Evolutionary conservation across 1,140 invertebrate genomes (phyloP), one percentile per base, ranked within the genome.

Genomic region (Diuraphis noxia): DNA sequence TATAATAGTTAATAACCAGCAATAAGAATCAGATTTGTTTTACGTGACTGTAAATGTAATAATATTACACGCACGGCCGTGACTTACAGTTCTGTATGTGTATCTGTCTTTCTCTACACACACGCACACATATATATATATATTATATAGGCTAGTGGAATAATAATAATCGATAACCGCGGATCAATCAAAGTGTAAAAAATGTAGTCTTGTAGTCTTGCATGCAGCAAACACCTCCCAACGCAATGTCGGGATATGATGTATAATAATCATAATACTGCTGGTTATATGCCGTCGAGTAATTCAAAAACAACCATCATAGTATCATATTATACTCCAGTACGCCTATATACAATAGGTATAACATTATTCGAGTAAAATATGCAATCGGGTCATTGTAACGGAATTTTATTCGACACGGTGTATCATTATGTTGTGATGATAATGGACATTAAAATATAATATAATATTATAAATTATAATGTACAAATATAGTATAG

Each of bases 321-420:
- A 2, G 13, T n/a, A 36, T 79, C 5, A 13, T 25, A 10, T 46
- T 86, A 21, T 86, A 86, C 43, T 46, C 84, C 34, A 84, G 82
- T 84, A 84, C 81, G n/a, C 40, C 40, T 40, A n/a, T n/a, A n/a
- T 38, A 81, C 19, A 81, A 40, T 40, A 77, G 9, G 21, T 77
- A 19, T 46, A n/a, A 72, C 34, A 52, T 36, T 49, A 36, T 86
- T 19, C 21, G 17, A 23, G 13, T 43, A 43, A 41, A 72, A 34
- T 89, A 89, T 77, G 88, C 88, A 77, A 43, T 46, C 56, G 41
- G 88, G 88, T 90, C 88, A 79, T 79, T 46, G 72, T 90, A 90
- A 90, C 88, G 88, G 88, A 90, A 43, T 77, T 90, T 90, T 38
- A 49, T 90, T 90, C 56, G 40, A 77, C 88, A 79, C 17, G 86